Evolutionary conservation across 2,113 vertebrate species (phyloP).

Genomic region (Tragelaphus buxtoni): DNA sequence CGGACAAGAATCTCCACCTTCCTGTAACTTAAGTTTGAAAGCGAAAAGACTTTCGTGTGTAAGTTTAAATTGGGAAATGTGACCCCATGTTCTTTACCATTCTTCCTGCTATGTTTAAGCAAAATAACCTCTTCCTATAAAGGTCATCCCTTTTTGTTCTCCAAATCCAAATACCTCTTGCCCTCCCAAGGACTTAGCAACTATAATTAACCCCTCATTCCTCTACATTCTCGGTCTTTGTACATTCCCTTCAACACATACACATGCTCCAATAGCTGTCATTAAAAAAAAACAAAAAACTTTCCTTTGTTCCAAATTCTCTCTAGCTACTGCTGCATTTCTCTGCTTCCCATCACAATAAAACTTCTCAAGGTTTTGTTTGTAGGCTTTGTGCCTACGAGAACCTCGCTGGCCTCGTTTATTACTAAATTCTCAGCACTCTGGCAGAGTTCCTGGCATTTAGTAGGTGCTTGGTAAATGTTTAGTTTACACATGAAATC

Average conservation of each 20-base stretch:
- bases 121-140: neutral
- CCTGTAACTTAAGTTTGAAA: neutral
- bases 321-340: neutral
- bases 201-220: neutral
- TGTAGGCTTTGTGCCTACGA: neutral
- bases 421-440: neutral
- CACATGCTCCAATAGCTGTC: neutral
- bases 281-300: neutral
- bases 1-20: neutral
- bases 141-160: neutral
- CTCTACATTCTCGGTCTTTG: neutral
- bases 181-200: neutral
- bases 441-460: neutral
- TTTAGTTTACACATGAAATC: neutral
- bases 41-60: fast-evolving
- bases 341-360: neutral
- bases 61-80: neutral
- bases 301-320: neutral
- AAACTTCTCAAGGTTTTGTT: neutral
- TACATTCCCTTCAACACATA: fast-evolving
- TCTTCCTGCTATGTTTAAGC: neutral
- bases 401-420: neutral
- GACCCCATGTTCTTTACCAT: neutral
- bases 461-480: neutral
- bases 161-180: neutral